These are phyloP conservation scores for Empidonax traillii DNA, from an alignment of 2,113 vertebrate genomes.

Conservation along the genomic window DNA sequence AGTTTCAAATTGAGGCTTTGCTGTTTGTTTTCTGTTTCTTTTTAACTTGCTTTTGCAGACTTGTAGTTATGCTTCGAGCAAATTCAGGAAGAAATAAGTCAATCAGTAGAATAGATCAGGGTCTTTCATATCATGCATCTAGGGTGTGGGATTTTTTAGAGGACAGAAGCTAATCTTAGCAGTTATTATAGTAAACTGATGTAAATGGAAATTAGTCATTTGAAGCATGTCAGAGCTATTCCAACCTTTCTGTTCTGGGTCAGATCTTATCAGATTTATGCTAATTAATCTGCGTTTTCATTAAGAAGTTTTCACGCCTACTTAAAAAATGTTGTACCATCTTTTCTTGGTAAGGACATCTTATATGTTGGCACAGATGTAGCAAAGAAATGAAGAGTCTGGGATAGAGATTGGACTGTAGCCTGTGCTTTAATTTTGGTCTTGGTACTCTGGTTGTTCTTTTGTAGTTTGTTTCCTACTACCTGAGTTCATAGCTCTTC, in stretches of 20 bases:
- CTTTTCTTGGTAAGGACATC: neutral
- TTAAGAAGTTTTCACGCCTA: neutral
- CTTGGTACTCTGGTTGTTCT: neutral
- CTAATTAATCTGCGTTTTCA: neutral
- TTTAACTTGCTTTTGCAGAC: neutral
- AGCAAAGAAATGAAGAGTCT: neutral
- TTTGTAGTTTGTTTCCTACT: neutral
- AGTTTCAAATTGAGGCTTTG: neutral
- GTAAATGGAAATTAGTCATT: conserved; percentile 35
- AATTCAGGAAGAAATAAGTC: neutral
- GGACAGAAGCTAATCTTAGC: neutral
- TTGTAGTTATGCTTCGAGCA: neutral
- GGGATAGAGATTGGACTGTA: neutral
- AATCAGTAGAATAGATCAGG: neutral
- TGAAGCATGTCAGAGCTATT: neutral
- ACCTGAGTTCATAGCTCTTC: neutral
- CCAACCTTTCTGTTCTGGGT: conserved; percentile 8
- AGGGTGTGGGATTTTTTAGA: neutral
- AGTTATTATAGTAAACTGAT: neutral
- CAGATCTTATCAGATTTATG: conserved; percentile 18
- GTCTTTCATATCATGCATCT: neutral
- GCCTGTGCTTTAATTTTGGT: neutral
- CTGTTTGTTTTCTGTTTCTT: neutral
- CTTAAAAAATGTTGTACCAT: neutral
- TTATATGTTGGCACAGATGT: neutral